Base-by-base conservation (phyloP, 2,113 vertebrate species). In the Catharus minimus region DNA sequence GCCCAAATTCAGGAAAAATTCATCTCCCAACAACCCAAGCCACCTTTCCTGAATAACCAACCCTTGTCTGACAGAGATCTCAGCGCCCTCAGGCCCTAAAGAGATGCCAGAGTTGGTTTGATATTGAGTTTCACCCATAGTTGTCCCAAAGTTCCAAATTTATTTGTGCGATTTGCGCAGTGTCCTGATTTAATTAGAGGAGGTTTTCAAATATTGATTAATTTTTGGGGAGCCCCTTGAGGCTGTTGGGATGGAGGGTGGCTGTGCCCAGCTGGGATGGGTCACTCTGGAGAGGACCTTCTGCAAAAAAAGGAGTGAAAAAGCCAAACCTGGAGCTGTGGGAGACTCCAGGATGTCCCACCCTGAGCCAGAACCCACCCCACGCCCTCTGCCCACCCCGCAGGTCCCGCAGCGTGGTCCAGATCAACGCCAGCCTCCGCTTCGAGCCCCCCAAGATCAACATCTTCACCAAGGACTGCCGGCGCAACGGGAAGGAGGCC, bases 381-480 rank as follows among this genome's bases (percentile, higher is more conserved):
- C 30, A 5, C 0, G 2, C 7, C 11, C 43, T 23, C 39, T 10
- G 5, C 16, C 53, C 2, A 1, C 49, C 53, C 85, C 5, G 0
- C 96, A 99, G 99, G 99, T 98, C 99, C 76, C 98, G 98, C 89
- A 98, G 98, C 0, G 98, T 99, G 26, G 94, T 99, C 38, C 98
- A 92, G 87, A 97, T 99, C 95, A 98, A 99, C 0, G 96, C 98
- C 95, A 98, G 94, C 50, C 96, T 99, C 82, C 97, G 92, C 90
- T 99, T 99, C 5, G 98, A 99, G 95, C 99, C 99, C 8, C 57
- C 97, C 92, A 99, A 99, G 93, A 97, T 99, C 97, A 99, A 99
- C 97, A 98, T 99, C 96, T 99, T 99, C 96, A 98, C 98, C 97
- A 98, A 99, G 93, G 99, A 99, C 97, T 99, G 99, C 95, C 97